Conservation (phyloP, 2,797 vertebrate species). For the Meda fulgida region DNA sequence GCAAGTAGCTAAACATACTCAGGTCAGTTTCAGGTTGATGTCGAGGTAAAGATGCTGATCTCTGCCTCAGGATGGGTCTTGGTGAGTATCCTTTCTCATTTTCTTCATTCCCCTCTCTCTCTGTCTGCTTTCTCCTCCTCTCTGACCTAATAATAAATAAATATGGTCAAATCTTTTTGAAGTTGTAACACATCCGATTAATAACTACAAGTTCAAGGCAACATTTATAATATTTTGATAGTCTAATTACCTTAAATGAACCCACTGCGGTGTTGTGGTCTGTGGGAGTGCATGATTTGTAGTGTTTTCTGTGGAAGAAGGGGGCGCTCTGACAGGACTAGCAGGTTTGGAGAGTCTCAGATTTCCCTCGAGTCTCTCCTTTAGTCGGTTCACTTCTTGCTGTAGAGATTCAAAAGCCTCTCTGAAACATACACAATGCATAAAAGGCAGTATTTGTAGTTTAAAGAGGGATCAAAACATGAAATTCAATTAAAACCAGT, state of each 20-base stretch:
- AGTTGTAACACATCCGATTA: not conserved
- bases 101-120: constrained; percentile 2
- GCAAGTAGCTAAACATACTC: constrained; percentile 70
- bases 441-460: not conserved
- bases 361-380: constrained; percentile 74
- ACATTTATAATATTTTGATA: not conserved
- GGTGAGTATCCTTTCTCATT: constrained; percentile 12
- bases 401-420: constrained; percentile 79
- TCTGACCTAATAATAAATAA: constrained; percentile 24
- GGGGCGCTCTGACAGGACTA: constrained; percentile 24
- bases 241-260: constrained; percentile 21
- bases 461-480: not conserved
- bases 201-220: not conserved
- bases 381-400: constrained; percentile 80
- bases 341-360: constrained; percentile 59
- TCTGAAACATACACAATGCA: constrained; percentile 65
- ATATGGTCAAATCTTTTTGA: not conserved
- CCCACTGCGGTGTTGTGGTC: constrained; percentile 45
- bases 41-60: constrained; percentile 67
- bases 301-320: constrained; percentile 37
- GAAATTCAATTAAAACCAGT: not conserved
- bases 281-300: not conserved
- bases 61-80: constrained; percentile 38
- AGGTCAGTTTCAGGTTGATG: constrained; percentile 53
- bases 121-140: constrained; percentile 32